Evolutionary conservation across 2,888 invertebrate species (phyloP), one percentile per base, ranked within the genome.

Genomic region (Gymnosoma rotundatum): DNA sequence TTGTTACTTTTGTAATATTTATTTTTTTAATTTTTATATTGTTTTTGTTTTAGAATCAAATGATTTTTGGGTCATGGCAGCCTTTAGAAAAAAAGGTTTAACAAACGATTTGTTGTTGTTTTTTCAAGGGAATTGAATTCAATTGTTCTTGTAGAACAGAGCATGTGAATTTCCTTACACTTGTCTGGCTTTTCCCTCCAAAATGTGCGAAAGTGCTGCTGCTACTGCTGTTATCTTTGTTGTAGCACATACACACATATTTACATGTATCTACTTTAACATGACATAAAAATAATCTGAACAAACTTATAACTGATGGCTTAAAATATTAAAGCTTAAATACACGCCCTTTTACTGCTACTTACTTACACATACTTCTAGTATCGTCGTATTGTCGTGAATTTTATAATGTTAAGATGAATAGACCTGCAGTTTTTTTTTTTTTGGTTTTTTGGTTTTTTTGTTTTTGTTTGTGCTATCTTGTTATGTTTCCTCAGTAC

Each of bases 271-370:
- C 18, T 42, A 42, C 42, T 42, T 42, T 10, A 42, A 72, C 67
- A 78, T 74, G 63, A 60, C 75, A 73, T 58, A 70, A 74, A 69
- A 67, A 67, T 58, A 66, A 45, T 78, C 63, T 52, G 36, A 73
- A 61, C 66, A 48, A 69, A 78, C 63, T 61, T 52, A 84, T 78
- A 85, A 79, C 79, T 73, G 48, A 70, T 69, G 70, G 73, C 69
- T 78, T 78, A 69, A 66, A 73, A 67, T 36, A 61, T 67, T 73
- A 73, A 73, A 78, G 78, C 72, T 72, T 73, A 60, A 61, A 82
- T 64, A 79, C 83, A 83, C 79, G 85, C 79, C 82, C 82, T 79
- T 83, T 83, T 85, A 42, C 70, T 66, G 76, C 36, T 78, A 32
- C 60, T 70, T 63, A 45, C 63, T 69, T 58, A 45, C 42, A 45